Evolutionary conservation across 2,888 invertebrate genomes (phyloP).

Genomic region (Brenthis daphne): DNA sequence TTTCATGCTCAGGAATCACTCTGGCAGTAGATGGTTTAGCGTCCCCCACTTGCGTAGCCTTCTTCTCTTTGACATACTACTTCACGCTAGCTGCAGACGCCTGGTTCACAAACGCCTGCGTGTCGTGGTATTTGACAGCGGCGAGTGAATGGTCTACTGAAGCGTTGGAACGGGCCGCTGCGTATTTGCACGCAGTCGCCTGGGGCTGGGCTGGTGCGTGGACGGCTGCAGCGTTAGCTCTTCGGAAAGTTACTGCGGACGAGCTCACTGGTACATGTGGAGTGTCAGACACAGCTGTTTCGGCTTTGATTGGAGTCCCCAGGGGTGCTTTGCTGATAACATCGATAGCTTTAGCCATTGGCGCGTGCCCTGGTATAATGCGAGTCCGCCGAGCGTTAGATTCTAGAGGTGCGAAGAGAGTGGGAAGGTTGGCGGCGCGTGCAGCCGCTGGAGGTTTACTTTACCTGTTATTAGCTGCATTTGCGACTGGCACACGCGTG

Average conservation of each 20-base stretch:
- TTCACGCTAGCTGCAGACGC: slow-evolving; percentile 90
- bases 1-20: slow-evolving; percentile 63
- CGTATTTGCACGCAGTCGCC: slow-evolving; percentile 92
- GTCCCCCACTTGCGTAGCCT: slow-evolving; percentile 85
- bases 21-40: slow-evolving; percentile 76
- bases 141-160: slow-evolving; percentile 97
- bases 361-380: slow-evolving; percentile 89
- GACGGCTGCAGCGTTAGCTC: slow-evolving; percentile 90
- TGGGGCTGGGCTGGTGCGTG: slow-evolving; percentile 95
- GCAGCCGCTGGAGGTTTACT: slow-evolving; percentile 90
- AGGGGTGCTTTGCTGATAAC: slow-evolving; percentile 84
- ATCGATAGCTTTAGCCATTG: slow-evolving; percentile 87
- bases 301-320: slow-evolving; percentile 84
- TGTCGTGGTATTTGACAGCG: slow-evolving; percentile 95
- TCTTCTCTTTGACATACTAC: slow-evolving; percentile 89
- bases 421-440: slow-evolving; percentile 87
- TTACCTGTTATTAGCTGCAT: slow-evolving; percentile 88
- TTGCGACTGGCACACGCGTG: slow-evolving; percentile 87
- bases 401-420: slow-evolving; percentile 84
- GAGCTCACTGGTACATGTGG: slow-evolving; percentile 92
- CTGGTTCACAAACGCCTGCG: slow-evolving; percentile 94
- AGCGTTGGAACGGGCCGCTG: slow-evolving; percentile 92
- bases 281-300: slow-evolving; percentile 83
- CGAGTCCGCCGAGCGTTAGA: slow-evolving; percentile 84
- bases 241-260: slow-evolving; percentile 89